Evolutionary conservation across 2,888 invertebrate genomes (phyloP).

Genomic region (Hartigia nigra): DNA sequence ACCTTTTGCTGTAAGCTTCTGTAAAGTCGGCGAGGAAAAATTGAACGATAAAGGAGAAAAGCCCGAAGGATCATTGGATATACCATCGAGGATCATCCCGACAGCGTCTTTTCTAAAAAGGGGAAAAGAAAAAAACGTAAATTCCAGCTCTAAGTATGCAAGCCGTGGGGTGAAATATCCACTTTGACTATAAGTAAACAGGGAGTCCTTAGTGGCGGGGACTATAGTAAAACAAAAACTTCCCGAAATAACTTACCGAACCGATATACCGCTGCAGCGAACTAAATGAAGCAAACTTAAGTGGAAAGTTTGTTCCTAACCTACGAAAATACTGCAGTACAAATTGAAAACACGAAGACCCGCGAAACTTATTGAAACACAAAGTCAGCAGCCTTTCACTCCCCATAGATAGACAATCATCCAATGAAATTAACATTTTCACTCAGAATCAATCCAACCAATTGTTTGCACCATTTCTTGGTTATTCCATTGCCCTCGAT

Average conservation of each 20-base stretch:
- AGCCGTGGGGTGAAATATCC: slow-evolving; percentile 41
- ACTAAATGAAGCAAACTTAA: slow-evolving; percentile 58
- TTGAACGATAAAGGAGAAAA: slow-evolving; percentile 1
- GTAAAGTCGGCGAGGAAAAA: not conserved
- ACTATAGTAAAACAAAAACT: slow-evolving; percentile 44
- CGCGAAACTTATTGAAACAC: slow-evolving; percentile 29
- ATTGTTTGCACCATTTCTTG: not conserved
- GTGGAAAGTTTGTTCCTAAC: slow-evolving; percentile 57
- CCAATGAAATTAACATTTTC: slow-evolving; percentile 34
- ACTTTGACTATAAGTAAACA: slow-evolving; percentile 50
- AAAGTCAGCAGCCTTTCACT: slow-evolving; percentile 1
- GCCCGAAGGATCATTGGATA: not conserved
- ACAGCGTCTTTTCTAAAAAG: slow-evolving; percentile 3
- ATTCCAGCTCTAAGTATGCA: slow-evolving; percentile 38
- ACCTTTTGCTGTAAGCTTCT: not conserved
- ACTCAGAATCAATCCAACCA: not conserved
- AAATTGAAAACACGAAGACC: slow-evolving; percentile 50
- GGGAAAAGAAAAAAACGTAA: slow-evolving; percentile 27
- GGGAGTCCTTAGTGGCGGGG: slow-evolving; percentile 40
- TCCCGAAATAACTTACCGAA: slow-evolving; percentile 51
- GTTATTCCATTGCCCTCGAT: not conserved
- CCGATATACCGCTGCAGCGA: slow-evolving; percentile 49
- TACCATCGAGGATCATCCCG: not conserved
- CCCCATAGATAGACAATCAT: slow-evolving; percentile 16
- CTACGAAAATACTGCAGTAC: slow-evolving; percentile 49